A percentile compares a stretch with the other conserved stretches of the same genome.
Conservation (phyloP, 2,888 invertebrate species). For the Andrena marginata region DNA sequence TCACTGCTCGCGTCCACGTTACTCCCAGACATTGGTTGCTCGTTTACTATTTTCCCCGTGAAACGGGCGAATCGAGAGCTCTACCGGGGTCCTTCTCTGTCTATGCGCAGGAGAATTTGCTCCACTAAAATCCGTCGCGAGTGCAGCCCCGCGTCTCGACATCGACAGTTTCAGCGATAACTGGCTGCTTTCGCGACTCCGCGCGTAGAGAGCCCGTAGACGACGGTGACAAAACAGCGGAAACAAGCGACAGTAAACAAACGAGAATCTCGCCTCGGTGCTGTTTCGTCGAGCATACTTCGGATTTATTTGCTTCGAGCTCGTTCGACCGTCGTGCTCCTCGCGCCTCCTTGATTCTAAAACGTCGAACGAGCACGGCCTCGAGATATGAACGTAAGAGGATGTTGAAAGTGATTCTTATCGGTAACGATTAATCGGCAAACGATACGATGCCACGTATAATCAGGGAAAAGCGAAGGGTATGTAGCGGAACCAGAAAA, state of each 20-base stretch:
- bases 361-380: constrained; percentile 3
- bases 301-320: constrained; percentile 58
- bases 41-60: background rate
- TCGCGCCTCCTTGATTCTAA: constrained; percentile 31
- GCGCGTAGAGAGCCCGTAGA: constrained; percentile 11
- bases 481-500: no score
- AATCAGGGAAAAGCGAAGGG: no score
- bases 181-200: constrained; percentile 43
- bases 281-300: constrained; percentile 38
- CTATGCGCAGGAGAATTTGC: constrained; percentile 1
- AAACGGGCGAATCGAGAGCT: background rate
- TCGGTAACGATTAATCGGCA: background rate
- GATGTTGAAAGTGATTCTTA: constrained; percentile 1
- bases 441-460: no score
- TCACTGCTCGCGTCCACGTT: constrained; percentile 9
- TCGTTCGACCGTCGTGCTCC: background rate
- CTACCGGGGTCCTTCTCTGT: background rate
- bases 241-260: constrained; percentile 65
- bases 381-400: no score
- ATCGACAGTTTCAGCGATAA: constrained; percentile 49
- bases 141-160: constrained; percentile 19
- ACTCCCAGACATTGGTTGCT: constrained; percentile 3
- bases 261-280: constrained; percentile 60
- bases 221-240: constrained; percentile 56
- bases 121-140: constrained; percentile 21